Conservation (phyloP, 2,113 vertebrate species). For the Prolemur simus region DNA sequence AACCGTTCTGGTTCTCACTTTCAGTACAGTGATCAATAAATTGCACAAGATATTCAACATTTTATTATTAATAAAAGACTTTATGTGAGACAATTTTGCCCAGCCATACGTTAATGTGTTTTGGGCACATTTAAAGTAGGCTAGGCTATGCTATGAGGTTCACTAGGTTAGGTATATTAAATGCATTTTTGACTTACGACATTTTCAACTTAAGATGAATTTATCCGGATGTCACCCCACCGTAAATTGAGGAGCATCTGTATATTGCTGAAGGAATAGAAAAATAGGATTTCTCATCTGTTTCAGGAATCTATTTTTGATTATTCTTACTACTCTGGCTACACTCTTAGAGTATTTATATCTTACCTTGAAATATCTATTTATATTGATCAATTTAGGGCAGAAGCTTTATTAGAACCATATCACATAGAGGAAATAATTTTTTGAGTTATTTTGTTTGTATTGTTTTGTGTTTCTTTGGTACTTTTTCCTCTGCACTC, state of each 20-base stretch:
- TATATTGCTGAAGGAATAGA: background rate
- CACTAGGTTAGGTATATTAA: background rate
- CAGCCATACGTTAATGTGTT: background rate
- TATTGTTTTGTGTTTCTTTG: background rate
- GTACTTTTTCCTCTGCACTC: background rate
- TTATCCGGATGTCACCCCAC: background rate
- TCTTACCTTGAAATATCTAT: background rate
- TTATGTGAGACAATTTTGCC: background rate
- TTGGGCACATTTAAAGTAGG: background rate
- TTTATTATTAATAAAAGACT: background rate
- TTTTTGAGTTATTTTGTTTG: background rate
- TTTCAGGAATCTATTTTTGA: background rate
- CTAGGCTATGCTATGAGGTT: background rate
- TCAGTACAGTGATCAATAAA: background rate
- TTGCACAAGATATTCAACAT: background rate
- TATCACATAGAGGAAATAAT: background rate
- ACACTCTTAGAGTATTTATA: accelerated
- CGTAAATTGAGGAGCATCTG: background rate
- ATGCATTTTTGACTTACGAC: background rate
- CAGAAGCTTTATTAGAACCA: background rate
- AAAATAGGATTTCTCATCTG: background rate
- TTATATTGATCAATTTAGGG: too few species aligned
- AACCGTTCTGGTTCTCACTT: background rate
- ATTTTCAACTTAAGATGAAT: background rate
- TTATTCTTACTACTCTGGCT: background rate